Evolutionary conservation across 2,113 vertebrate genomes (phyloP).

Genomic region (Phainopepla nitens): DNA sequence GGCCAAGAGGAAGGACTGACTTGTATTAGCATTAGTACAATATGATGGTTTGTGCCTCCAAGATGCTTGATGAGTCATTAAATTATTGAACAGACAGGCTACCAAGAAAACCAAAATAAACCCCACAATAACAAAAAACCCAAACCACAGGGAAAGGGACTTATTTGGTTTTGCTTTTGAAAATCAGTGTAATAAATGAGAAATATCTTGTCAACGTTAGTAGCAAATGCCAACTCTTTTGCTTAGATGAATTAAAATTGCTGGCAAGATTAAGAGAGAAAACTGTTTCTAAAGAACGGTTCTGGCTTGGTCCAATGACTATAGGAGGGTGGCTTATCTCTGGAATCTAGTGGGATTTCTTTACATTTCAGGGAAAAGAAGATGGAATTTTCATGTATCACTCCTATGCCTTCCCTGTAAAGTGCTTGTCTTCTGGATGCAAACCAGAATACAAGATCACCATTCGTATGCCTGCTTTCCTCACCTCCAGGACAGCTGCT

Average conservation of each 20-base stretch:
- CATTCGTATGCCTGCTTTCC: neutral
- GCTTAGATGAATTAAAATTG: neutral
- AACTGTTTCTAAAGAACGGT: neutral
- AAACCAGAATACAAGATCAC: neutral
- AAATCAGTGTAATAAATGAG: neutral
- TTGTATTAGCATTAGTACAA: neutral
- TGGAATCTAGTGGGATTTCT: neutral
- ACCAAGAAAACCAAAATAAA: neutral
- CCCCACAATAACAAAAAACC: neutral
- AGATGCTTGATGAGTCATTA: neutral
- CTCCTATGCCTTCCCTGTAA: neutral
- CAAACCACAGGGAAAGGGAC: neutral
- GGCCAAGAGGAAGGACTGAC: neutral
- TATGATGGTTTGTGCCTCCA: neutral
- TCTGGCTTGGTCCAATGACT: neutral
- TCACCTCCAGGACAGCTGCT: too few species aligned
- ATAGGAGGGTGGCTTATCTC: neutral
- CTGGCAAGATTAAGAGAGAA: neutral
- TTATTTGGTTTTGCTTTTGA: neutral
- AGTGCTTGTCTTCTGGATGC: neutral
- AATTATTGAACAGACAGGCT: neutral
- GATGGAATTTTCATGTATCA: neutral
- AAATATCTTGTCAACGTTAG: neutral
- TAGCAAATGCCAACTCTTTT: neutral
- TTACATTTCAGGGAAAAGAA: neutral